Percentiles rank a stretch among this genome's conserved stretches.
These are phyloP conservation scores for Platycheirus rosarum DNA, from an alignment of 2,888 invertebrate species.

Conservation along the genomic window DNA sequence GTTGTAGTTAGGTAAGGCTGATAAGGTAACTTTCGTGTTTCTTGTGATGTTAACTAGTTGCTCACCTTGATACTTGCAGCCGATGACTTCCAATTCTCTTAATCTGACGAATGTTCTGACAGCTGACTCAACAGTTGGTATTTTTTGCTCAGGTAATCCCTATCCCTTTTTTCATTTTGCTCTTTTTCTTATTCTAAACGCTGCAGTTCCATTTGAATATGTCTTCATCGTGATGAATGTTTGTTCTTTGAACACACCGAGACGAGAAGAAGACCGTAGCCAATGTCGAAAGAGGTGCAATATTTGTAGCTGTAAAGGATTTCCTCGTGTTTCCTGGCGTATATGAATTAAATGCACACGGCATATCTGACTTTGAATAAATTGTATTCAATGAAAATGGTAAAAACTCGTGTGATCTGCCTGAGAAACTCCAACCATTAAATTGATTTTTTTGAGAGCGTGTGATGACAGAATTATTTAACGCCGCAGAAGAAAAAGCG, in stretches of 20 bases:
- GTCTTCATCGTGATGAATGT: background rate
- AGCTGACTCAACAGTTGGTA: background rate
- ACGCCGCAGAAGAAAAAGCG: too few relatives aligned
- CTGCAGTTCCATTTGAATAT: background rate
- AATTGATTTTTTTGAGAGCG: background rate
- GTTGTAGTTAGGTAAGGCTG: too few relatives aligned
- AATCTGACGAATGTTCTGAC: background rate
- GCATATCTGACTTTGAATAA: background rate
- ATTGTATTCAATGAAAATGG: background rate
- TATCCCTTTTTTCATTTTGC: background rate
- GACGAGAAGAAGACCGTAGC: background rate
- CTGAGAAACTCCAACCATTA: background rate
- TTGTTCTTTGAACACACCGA: background rate
- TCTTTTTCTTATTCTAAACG: background rate
- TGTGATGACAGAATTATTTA: background rate
- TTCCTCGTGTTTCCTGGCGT: background rate
- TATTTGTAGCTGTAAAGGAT: background rate
- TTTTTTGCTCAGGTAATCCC: background rate
- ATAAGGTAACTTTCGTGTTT: background rate
- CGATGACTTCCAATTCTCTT: background rate
- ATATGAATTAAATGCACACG: background rate
- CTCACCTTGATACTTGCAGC: background rate
- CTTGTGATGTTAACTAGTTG: background rate
- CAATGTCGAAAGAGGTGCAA: background rate
- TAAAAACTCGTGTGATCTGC: background rate